Evolutionary conservation across 1,140 invertebrate genomes (phyloP), one percentile per base, ranked within the genome.

Genomic region (Orius laevigatus): DNA sequence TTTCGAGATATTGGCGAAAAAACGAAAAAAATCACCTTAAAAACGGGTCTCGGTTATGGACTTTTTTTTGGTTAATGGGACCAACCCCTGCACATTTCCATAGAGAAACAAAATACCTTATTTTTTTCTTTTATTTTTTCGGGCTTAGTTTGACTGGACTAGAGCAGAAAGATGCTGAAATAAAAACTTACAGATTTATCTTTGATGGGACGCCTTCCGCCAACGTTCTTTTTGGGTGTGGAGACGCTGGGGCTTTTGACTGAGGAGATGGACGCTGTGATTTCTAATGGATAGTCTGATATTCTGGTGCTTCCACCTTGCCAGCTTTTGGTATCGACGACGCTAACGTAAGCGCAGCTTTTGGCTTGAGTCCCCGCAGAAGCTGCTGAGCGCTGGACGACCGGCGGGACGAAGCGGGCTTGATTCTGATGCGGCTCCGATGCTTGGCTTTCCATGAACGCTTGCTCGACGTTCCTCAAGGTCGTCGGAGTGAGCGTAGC

Each of bases 401-500:
- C 58, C 11, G 87, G 84, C 20, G 89, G 86, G 19, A 92, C 85
- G 63, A 93, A 93, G 34, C 87, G 84, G 36, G 88, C 89, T 68
- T 92, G 86, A 59, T 80, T 83, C 56, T 82, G 74, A 64, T 81
- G 79, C 54, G 72, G 73, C 56, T 77, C 73, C 64, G 78, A 73
- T 61, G 72, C 74, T 68, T 72, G 73, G 58, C 64, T 66, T 66
- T 71, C 67, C 9, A 73, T 60, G 44, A 74, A 71, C 0, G 70
- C 67, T 65, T 93, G 85, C 63, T 94, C 88, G 60, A 95, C 87
- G 64, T 79, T 90, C 55, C 84, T 74, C 57, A 94, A 69, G 49
- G 88, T 92, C 15, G 90, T 94, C 49, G 90, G 92, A 45, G 91
- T 96, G 55, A 95, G 70, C 46, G 91, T 96, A 48, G 87, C 78